These are phyloP conservation scores for Phrynocephalus guinanensis DNA, from an alignment of 2,797 vertebrate genomes.

Conservation along the genomic window DNA sequence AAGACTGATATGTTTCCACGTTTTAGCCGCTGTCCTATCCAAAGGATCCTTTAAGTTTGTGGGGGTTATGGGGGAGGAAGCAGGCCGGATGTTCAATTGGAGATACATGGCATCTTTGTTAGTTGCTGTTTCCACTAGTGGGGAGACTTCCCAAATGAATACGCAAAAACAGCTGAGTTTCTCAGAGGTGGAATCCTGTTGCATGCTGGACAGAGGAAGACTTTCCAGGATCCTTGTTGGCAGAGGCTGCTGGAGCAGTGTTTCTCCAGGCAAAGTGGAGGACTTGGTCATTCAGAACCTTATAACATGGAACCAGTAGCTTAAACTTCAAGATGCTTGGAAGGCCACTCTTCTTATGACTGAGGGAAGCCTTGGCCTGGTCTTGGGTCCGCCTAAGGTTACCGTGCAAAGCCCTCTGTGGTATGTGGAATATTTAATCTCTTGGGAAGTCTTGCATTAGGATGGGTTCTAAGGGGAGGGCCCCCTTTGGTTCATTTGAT, in stretches of 20 bases:
- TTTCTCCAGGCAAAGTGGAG: neutral
- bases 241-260: neutral
- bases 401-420: neutral
- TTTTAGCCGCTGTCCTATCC: neutral
- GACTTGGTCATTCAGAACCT: neutral
- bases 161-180: neutral
- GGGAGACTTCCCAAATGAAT: neutral
- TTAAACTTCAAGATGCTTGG: neutral
- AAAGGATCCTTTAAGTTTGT: neutral
- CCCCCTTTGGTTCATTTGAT: neutral
- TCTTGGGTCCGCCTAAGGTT: neutral
- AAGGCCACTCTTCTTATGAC: neutral
- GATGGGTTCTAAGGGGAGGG: neutral
- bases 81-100: neutral
- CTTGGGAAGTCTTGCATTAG: neutral
- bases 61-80: neutral
- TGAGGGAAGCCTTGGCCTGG: neutral
- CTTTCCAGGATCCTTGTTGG: neutral
- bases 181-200: neutral
- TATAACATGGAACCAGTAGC: neutral
- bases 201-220: neutral
- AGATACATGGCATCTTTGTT: neutral
- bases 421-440: conserved; percentile 20
- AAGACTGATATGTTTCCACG: neutral
- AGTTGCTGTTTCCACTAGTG: neutral